Conservation (phyloP, 2,888 invertebrate species). For the Hydraecia micacea region DNA sequence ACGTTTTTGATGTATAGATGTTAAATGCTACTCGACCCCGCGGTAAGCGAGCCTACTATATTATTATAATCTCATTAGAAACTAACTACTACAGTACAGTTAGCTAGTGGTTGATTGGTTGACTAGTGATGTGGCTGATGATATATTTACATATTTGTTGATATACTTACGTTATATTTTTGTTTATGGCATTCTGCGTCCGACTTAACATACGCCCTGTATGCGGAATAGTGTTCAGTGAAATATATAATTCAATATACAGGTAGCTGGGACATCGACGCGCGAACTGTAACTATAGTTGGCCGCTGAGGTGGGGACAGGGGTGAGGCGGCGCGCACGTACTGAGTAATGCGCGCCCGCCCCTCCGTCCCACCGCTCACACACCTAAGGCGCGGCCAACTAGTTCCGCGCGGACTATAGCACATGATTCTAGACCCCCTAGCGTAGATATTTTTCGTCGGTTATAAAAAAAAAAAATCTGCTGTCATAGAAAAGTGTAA, state of each 20-base stretch:
- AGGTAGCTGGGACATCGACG: background rate
- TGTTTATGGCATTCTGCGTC: constrained; percentile 37
- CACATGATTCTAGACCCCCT: no score
- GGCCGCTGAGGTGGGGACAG: no score
- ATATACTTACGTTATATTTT: constrained; percentile 39
- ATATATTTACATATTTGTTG: constrained; percentile 35
- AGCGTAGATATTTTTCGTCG: no score
- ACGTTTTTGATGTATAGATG: constrained; percentile 71
- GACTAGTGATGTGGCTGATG: constrained; percentile 48
- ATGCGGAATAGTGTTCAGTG: constrained; percentile 35
- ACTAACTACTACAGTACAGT: constrained; percentile 58
- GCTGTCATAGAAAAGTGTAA: no score
- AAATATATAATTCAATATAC: constrained; percentile 14
- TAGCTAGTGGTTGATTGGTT: constrained; percentile 63
- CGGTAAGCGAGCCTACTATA: constrained; percentile 73
- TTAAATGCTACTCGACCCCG: constrained; percentile 74
- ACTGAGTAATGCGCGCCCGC: no score
- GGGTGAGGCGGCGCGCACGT: no score
- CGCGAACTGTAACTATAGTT: no score
- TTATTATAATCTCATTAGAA: constrained; percentile 64
- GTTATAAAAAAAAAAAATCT: no score
- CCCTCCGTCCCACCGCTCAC: no score
- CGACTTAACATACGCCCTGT: background rate
- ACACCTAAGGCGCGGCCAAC: no score
- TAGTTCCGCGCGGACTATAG: no score